Conservation (phyloP, 2,888 invertebrate species). For the Lasioglossum villosulum region DNA sequence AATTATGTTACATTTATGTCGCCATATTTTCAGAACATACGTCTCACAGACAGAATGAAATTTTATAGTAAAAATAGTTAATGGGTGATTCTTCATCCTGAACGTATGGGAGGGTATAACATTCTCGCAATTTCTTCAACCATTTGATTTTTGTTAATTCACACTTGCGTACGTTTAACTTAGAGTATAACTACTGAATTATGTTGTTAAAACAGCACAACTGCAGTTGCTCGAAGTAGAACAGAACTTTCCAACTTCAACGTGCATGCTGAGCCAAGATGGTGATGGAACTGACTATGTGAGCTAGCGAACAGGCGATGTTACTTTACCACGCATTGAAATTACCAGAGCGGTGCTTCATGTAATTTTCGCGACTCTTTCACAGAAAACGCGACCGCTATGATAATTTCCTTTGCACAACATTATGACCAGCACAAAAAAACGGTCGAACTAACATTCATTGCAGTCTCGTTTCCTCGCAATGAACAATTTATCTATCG, state of each 20-base stretch:
- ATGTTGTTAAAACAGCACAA: not conserved
- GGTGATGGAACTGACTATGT: not conserved
- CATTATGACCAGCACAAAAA: not conserved
- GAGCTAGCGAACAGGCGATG: constrained; percentile 2
- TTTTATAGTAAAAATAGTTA: not conserved
- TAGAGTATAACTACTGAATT: not conserved
- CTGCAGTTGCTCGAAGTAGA: not conserved
- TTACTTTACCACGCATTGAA: constrained; percentile 22
- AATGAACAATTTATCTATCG: not conserved
- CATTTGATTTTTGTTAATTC: not conserved
- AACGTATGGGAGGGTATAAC: not conserved
- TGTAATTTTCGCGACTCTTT: constrained; percentile 1
- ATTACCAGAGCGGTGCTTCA: constrained; percentile 1
- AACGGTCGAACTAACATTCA: not conserved
- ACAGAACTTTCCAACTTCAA: not conserved
- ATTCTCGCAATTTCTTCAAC: not conserved
- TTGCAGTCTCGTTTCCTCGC: not conserved
- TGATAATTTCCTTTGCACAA: not conserved
- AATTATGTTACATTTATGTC: not conserved
- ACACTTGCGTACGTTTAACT: not conserved
- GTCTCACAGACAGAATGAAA: not conserved
- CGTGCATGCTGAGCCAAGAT: constrained; percentile 9
- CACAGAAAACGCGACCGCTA: not conserved
- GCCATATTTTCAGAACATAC: not conserved
- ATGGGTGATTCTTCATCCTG: not conserved